Percentiles rank a stretch among this genome's conserved stretches.
Conservation (phyloP, 1,140 invertebrate species). For the Cryptotermes secundus region DNA sequence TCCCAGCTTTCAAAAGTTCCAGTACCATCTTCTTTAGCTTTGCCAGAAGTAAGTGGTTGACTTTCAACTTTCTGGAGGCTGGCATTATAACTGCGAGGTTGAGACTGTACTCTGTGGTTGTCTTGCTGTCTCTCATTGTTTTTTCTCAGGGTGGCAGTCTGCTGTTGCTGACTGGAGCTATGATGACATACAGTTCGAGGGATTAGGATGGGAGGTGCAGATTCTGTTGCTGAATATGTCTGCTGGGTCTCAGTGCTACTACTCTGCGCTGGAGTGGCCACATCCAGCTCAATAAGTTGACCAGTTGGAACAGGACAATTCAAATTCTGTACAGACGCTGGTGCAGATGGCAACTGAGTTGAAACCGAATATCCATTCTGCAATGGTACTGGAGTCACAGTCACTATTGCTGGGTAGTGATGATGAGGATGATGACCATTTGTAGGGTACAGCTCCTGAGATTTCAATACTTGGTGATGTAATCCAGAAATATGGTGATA, state of each 20-base stretch:
- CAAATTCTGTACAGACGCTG: slow-evolving; percentile 35
- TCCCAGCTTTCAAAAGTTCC: slow-evolving; percentile 72
- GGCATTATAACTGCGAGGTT: not conserved
- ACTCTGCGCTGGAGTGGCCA: slow-evolving; percentile 46
- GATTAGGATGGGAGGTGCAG: slow-evolving; percentile 21
- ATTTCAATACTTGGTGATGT: slow-evolving; percentile 13
- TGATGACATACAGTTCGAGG: slow-evolving; percentile 22
- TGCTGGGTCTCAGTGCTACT: slow-evolving; percentile 27
- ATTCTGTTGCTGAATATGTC: slow-evolving; percentile 28
- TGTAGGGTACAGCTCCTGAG: slow-evolving; percentile 26
- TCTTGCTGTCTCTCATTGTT: slow-evolving; percentile 20
- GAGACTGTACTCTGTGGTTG: not conserved
- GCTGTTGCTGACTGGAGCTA: not conserved
- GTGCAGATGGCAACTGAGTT: slow-evolving; percentile 22
- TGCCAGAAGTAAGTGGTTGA: slow-evolving; percentile 44
- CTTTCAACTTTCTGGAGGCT: not conserved
- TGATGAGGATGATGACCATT: slow-evolving; percentile 23
- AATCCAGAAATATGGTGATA: slow-evolving; percentile 4
- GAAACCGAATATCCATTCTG: slow-evolving; percentile 34
- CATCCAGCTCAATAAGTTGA: slow-evolving; percentile 70
- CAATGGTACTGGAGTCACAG: slow-evolving; percentile 31
- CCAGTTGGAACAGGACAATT: slow-evolving; percentile 39
- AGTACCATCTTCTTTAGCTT: slow-evolving; percentile 56
- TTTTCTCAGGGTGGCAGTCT: not conserved
- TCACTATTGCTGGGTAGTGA: not conserved